Conservation (phyloP, 2,113 vertebrate genomes). For the Euleptes europaea region DNA sequence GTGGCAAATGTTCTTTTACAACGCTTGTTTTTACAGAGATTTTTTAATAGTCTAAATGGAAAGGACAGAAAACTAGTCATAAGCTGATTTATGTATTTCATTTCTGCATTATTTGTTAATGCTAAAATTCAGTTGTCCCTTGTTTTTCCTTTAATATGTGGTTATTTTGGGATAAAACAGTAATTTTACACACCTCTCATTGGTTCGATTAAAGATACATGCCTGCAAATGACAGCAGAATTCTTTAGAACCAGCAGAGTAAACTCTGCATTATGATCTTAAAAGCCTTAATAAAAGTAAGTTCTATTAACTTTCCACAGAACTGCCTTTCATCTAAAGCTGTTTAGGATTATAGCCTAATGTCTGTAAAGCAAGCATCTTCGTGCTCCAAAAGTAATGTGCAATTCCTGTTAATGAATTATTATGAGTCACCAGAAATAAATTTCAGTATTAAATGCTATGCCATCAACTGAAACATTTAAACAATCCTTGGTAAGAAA, state of each 20-base stretch:
- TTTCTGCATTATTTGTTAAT: not conserved
- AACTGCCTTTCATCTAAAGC: too few relatives aligned
- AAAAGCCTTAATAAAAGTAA: not conserved
- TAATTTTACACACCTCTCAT: not conserved
- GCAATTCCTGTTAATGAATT: not conserved
- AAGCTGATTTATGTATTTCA: not conserved
- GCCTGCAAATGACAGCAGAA: not conserved
- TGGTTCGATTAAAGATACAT: not conserved
- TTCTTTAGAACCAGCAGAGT: not conserved
- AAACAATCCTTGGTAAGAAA: not conserved
- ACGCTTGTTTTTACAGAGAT: not conserved
- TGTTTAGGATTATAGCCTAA: not conserved
- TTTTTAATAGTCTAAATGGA: not conserved
- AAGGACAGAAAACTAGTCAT: not conserved
- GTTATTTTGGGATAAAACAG: not conserved
- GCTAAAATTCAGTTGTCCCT: not conserved
- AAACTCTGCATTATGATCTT: not conserved
- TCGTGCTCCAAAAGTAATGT: not conserved
- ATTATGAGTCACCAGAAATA: not conserved
- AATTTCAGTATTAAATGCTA: not conserved
- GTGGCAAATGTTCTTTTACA: slow-evolving; percentile 11
- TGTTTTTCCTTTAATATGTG: not conserved
- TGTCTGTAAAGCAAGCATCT: not conserved
- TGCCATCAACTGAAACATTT: not conserved
- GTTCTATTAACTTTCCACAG: not conserved